A percentile compares a stretch with the other conserved stretches of the same genome.
Conservation (phyloP, 2,888 invertebrate genomes). For the Drosophila differens region DNA sequence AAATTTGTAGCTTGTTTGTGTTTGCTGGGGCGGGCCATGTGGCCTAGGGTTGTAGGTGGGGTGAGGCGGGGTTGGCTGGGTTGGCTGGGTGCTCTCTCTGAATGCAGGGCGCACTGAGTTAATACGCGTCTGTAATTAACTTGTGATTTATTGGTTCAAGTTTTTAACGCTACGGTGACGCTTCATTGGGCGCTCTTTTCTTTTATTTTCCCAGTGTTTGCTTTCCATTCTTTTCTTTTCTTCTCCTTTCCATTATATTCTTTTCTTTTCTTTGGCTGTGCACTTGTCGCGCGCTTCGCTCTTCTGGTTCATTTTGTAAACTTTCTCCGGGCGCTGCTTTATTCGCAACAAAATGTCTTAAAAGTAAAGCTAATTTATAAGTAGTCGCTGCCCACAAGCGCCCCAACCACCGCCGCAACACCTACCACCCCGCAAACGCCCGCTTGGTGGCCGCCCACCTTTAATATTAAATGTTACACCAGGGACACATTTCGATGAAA, state of each 20-base stretch:
- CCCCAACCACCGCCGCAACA: slow-evolving; percentile 23
- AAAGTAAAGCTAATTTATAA: slow-evolving; percentile 83
- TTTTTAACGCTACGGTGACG: slow-evolving; percentile 67
- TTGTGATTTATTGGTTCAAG: slow-evolving; percentile 83
- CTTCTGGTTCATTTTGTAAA: slow-evolving; percentile 62
- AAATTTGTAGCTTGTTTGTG: slow-evolving; percentile 72
- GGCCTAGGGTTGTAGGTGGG: slow-evolving; percentile 13
- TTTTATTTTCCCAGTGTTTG: slow-evolving; percentile 9
- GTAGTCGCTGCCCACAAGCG: slow-evolving; percentile 47
- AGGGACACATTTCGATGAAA: slow-evolving; percentile 86
- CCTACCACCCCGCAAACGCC: neutral
- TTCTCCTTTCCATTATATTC: slow-evolving; percentile 15
- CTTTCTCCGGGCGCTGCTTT: slow-evolving; percentile 71
- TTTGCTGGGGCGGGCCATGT: slow-evolving; percentile 22
- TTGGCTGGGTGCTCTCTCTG: slow-evolving; percentile 23
- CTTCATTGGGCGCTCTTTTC: slow-evolving; percentile 61
- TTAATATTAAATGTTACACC: slow-evolving; percentile 85
- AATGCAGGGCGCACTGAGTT: slow-evolving; percentile 75
- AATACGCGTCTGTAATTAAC: slow-evolving; percentile 83
- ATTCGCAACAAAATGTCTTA: slow-evolving; percentile 80
- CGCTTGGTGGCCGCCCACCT: slow-evolving; percentile 64
- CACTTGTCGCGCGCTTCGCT: slow-evolving; percentile 45
- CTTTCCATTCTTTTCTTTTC: slow-evolving; percentile 28
- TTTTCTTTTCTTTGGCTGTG: slow-evolving; percentile 17
- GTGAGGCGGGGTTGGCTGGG: neutral